phyloP scores from a whole-genome alignment of 2,888 invertebrate genomes.

The Ptychoptera contaminata region DNA sequence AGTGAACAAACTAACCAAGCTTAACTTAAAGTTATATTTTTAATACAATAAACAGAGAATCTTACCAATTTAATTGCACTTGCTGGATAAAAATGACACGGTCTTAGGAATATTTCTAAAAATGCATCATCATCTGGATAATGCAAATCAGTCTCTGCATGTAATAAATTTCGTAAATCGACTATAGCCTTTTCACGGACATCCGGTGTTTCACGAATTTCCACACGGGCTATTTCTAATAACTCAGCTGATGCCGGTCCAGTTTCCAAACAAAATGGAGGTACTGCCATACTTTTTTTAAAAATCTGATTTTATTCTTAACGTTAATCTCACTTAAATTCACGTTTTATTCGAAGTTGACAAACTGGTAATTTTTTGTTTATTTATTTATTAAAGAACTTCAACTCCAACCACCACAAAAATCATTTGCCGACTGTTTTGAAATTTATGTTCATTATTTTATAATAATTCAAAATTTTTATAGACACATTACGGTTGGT shows the following conservation, averaged over 20 bases:
- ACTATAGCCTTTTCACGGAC: slow-evolving; percentile 42
- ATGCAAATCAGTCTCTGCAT: slow-evolving; percentile 47
- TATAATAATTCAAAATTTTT: too few species aligned
- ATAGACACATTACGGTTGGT: too few species aligned
- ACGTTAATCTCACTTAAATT: too few species aligned
- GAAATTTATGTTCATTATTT: too few species aligned
- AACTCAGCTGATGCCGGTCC: slow-evolving; percentile 26
- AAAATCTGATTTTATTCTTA: not conserved
- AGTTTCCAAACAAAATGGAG: slow-evolving; percentile 16
- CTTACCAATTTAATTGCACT: slow-evolving; percentile 64
- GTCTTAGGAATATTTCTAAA: slow-evolving; percentile 60
- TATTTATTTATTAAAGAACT: too few species aligned
- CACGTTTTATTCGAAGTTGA: too few species aligned
- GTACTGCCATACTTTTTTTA: not conserved
- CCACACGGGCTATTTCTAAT: slow-evolving; percentile 40
- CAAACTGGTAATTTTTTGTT: too few species aligned
- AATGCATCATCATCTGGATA: slow-evolving; percentile 62
- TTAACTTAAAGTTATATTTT: not conserved
- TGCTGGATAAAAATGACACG: slow-evolving; percentile 69
- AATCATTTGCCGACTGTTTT: too few species aligned
- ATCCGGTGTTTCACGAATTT: slow-evolving; percentile 58
- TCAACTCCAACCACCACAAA: too few species aligned
- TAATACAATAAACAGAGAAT: slow-evolving; percentile 10
- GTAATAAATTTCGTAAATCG: slow-evolving; percentile 43
- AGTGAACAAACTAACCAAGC: too few species aligned